Percentiles rank a stretch among this genome's conserved stretches.
These are phyloP conservation scores for Eumeta japonica DNA, from an alignment of 1,140 invertebrate species.

Conservation along the genomic window DNA sequence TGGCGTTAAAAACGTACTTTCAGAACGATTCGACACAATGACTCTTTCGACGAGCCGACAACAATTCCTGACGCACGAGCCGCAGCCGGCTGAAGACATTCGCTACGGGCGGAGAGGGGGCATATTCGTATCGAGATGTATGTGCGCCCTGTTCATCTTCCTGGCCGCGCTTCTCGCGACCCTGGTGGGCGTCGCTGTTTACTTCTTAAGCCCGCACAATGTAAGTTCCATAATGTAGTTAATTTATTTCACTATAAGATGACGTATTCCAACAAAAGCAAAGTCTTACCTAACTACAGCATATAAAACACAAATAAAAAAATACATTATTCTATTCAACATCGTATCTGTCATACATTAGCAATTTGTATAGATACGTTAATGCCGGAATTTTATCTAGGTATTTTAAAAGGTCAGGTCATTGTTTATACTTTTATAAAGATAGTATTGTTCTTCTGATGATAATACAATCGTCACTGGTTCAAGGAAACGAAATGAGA, in stretches of 20 bases:
- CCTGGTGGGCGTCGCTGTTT: slow-evolving; percentile 43
- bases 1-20: no score
- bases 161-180: slow-evolving; percentile 29
- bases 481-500: no score
- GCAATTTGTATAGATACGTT: no score
- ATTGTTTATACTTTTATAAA: no score
- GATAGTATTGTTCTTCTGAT: no score
- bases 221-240: slow-evolving; percentile 22
- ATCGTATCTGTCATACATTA: no score
- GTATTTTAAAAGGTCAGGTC: no score
- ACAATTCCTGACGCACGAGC: slow-evolving; percentile 49
- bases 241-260: no score
- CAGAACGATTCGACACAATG: slow-evolving; percentile 34
- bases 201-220: slow-evolving; percentile 43
- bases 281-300: no score
- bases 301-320: slow-evolving; percentile 1
- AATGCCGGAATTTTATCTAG: no score
- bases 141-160: slow-evolving; percentile 31
- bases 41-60: slow-evolving; percentile 48
- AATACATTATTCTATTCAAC: neutral
- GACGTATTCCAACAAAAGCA: no score
- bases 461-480: no score
- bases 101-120: slow-evolving; percentile 43
- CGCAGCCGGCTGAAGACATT: slow-evolving; percentile 31
- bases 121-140: slow-evolving; percentile 42